Evolutionary conservation across 2,113 vertebrate species (phyloP), one percentile per base, ranked within the genome.

Genomic region (Fregata magnificens): DNA sequence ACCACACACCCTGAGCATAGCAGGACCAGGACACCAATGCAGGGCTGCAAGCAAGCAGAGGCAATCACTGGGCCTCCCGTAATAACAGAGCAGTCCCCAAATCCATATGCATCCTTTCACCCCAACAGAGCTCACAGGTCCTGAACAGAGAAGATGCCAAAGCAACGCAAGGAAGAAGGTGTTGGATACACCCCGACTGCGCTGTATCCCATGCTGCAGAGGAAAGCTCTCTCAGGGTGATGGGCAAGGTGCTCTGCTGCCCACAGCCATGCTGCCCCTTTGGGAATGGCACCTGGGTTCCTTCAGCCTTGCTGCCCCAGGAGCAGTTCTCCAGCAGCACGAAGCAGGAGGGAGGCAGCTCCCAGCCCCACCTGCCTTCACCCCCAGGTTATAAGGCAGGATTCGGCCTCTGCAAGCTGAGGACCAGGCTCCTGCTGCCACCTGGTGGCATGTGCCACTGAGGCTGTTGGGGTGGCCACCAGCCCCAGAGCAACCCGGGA

Each of bases 41-140:
- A 7, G 12, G 21, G 13, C 31, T 16, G 13, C 0, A 10, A 81
- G 34, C 25, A 24, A 34, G n/a, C 24, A 5, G 18, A 52, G 34
- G 10, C 0, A 1, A 11, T 31, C 0, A 0, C 29, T 2, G 0
- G 26, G 36, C 18, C 19, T 40, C 44, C 12, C 2, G 0, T 16
- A 11, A 19, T 0, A 15, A 22, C n/a, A 6, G 40, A 55, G 14
- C 0, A 0, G 5, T 32, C 28, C 47, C 55, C 20, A 56, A 16
- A 38, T 20, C 44, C 11, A 0, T 20, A 16, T 0, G 0, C 8
- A 10, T 11, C 42, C 72, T 47, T 25, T 34, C 17, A 8, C 22
- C 45, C 76, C 52, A 11, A 4, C 6, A 28, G 20, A 73, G 26
- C 31, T 15, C 7, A 0, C 13, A 28, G 56, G 14, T 81, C 62